phyloP scores from a whole-genome alignment of 2,797 vertebrate genomes.

The Pelodytes ibericus region DNA sequence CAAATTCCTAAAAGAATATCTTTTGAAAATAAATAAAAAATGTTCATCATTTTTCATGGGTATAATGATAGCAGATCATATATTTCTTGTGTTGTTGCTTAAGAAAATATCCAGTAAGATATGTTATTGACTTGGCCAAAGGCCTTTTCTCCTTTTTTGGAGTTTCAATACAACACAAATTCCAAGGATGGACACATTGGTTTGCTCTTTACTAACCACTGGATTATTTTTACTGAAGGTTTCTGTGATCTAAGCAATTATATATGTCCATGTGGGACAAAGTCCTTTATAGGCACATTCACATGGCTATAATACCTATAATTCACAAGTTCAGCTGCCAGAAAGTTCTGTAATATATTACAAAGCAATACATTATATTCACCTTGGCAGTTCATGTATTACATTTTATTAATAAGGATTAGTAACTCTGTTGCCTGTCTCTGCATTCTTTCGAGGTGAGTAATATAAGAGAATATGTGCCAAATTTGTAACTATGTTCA shows the following conservation, averaged over 20 bases:
- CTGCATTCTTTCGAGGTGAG: not conserved
- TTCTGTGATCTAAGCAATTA: not conserved
- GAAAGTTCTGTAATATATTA: not conserved
- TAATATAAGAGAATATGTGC: not conserved
- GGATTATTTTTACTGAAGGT: not conserved
- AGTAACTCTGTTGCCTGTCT: not conserved
- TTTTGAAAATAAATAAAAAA: no score
- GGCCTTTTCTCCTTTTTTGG: no score
- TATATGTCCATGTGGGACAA: not conserved
- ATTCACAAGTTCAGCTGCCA: not conserved
- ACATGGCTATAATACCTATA: not conserved
- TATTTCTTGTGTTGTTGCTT: no score
- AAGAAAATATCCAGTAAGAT: no score
- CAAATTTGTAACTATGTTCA: not conserved
- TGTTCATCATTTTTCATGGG: no score
- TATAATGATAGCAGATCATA: no score
- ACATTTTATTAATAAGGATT: constrained; percentile 2
- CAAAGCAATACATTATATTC: constrained; percentile 1
- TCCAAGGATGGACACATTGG: no score
- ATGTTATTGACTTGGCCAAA: no score
- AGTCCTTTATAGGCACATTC: not conserved
- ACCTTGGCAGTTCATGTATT: not conserved
- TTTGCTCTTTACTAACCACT: not conserved
- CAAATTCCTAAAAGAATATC: no score
- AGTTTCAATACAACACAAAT: no score